phyloP scores from a whole-genome alignment of 2,113 vertebrate species.

The Prunella fulvescens region DNA sequence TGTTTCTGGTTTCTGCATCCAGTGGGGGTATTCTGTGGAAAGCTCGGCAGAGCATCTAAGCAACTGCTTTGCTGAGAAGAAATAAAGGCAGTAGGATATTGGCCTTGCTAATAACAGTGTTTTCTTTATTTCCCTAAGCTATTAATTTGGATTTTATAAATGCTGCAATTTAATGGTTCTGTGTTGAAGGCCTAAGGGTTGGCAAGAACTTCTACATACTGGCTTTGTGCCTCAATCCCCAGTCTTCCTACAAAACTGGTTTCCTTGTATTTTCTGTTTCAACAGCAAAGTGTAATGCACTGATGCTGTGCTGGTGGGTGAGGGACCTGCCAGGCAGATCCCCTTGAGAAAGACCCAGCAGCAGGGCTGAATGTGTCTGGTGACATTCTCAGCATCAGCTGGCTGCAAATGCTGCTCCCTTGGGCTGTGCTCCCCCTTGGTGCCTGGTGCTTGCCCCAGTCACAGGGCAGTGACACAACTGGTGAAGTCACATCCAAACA shows the following conservation, averaged over 20 bases:
- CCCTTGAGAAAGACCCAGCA: background rate
- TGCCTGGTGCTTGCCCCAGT: accelerated
- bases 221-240: background rate
- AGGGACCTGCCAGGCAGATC: background rate
- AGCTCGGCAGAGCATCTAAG: background rate
- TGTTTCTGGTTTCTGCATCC: background rate
- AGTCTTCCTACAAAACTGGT: background rate
- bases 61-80: background rate
- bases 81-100: background rate
- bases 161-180: background rate
- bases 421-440: background rate
- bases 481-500: background rate
- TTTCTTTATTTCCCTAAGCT: background rate
- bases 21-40: background rate
- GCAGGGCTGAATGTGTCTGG: background rate
- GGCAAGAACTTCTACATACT: background rate
- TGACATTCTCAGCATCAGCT: background rate
- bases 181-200: background rate
- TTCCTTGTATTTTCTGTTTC: background rate
- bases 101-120: background rate
- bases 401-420: background rate
- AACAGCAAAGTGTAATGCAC: background rate
- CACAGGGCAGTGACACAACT: background rate
- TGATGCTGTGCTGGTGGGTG: background rate
- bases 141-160: background rate